Conservation (phyloP, 2,797 vertebrate genomes). For the Malurus leucopterus region DNA sequence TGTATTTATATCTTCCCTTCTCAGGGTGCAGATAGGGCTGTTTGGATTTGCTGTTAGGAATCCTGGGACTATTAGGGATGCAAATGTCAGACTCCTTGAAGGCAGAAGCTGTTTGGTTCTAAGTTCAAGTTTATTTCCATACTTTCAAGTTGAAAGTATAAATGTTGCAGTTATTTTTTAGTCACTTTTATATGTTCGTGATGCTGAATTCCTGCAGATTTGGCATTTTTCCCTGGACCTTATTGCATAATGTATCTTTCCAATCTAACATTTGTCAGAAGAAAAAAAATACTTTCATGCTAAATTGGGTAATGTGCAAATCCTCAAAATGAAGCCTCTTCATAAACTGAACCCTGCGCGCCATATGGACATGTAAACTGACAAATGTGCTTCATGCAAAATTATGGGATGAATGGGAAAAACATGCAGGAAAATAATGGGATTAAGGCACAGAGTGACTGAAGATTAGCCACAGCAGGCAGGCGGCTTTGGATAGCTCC, state of each 20-base stretch:
- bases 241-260: background rate
- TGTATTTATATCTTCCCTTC: background rate
- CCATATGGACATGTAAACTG: background rate
- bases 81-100: background rate
- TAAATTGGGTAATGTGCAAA: background rate
- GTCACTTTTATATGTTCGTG: background rate
- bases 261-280: background rate
- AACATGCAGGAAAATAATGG: background rate
- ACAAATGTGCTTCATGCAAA: background rate
- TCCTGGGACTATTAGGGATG: background rate
- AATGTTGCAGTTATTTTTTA: background rate
- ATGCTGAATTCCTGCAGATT: background rate
- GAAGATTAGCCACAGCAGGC: background rate
- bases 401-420: background rate
- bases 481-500: background rate
- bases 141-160: background rate
- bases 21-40: background rate
- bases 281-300: background rate
- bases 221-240: background rate
- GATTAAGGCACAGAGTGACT: background rate
- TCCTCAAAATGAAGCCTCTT: background rate
- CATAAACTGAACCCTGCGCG: background rate
- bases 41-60: background rate
- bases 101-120: background rate
- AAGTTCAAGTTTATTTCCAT: slow-evolving; percentile 17